Percentiles rank a stretch among this genome's conserved stretches.
Evolutionary conservation across 2,797 vertebrate species (phyloP).

Genomic region (Clamator glandarius): DNA sequence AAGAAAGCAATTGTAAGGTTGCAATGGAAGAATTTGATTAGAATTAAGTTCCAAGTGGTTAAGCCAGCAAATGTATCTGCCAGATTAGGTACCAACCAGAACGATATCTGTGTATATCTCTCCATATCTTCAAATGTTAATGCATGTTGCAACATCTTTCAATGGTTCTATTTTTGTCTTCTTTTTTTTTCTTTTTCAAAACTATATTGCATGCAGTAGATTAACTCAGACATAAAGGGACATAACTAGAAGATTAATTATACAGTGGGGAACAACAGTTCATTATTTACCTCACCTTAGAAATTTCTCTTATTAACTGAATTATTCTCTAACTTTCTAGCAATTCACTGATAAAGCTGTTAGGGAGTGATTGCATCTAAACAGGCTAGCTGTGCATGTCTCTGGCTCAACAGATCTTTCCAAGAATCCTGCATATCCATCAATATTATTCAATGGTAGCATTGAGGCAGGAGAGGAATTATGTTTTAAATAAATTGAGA

Average conservation of each 20-base stretch:
- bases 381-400: conserved; percentile 72
- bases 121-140: conserved; percentile 24
- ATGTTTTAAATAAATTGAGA: not conserved
- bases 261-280: conserved; percentile 40
- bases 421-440: not conserved
- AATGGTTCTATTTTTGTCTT: not conserved
- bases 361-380: conserved; percentile 78
- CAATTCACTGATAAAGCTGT: conserved; percentile 78
- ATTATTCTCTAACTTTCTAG: conserved; percentile 73
- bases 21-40: not conserved
- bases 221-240: conserved; percentile 42
- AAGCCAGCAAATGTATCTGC: not conserved
- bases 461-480: not conserved
- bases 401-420: conserved; percentile 63
- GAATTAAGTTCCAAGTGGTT: conserved; percentile 2
- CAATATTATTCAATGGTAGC: not conserved
- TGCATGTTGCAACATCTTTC: not conserved
- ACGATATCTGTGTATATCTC: not conserved
- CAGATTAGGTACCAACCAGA: conserved; percentile 29
- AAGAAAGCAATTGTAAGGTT: not conserved
- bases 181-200: not conserved
- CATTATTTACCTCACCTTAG: conserved; percentile 57
- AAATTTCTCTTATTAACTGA: conserved; percentile 48
- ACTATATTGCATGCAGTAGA: not conserved
- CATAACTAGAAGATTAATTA: conserved; percentile 58